These are phyloP conservation scores for Rhodophaea formosa DNA, from an alignment of 2,888 invertebrate species.

Conservation along the genomic window DNA sequence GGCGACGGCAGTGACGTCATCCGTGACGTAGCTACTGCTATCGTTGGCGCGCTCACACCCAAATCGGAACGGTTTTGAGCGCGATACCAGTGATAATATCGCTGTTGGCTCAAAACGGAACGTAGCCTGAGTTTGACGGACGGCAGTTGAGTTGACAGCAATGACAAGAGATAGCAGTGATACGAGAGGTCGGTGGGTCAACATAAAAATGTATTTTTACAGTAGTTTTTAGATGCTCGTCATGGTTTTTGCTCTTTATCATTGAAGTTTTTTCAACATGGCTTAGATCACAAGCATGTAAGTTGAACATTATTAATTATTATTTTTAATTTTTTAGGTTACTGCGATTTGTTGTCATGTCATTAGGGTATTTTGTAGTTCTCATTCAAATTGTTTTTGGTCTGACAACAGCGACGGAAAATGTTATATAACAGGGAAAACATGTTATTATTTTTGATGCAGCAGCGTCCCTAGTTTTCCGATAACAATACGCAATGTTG, in stretches of 20 bases:
- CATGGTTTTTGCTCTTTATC: slow-evolving; percentile 73
- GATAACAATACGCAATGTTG: no score
- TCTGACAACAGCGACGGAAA: slow-evolving; percentile 18
- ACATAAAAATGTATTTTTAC: slow-evolving; percentile 56
- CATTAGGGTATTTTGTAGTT: slow-evolving; percentile 27
- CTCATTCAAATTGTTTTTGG: slow-evolving; percentile 25
- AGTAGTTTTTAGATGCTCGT: slow-evolving; percentile 54
- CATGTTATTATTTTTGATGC: slow-evolving; percentile 1
- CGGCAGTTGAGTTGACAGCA: no score
- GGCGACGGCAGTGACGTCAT: no score
- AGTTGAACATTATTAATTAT: slow-evolving; percentile 38
- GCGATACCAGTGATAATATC: no score
- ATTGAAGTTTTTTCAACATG: slow-evolving; percentile 47
- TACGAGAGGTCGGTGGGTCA: slow-evolving; percentile 63
- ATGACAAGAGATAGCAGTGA: slow-evolving; percentile 28
- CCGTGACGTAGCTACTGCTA: no score
- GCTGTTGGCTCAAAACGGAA: no score
- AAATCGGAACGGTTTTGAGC: no score
- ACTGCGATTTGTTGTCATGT: slow-evolving; percentile 32
- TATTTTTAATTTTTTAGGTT: slow-evolving; percentile 30
- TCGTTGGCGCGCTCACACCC: no score
- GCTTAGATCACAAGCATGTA: slow-evolving; percentile 62
- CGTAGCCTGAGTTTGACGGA: no score
- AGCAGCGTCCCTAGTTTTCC: no score
- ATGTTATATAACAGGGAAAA: slow-evolving; percentile 28